Conservation (phyloP, 2,113 vertebrate genomes). For the Progne subis region DNA sequence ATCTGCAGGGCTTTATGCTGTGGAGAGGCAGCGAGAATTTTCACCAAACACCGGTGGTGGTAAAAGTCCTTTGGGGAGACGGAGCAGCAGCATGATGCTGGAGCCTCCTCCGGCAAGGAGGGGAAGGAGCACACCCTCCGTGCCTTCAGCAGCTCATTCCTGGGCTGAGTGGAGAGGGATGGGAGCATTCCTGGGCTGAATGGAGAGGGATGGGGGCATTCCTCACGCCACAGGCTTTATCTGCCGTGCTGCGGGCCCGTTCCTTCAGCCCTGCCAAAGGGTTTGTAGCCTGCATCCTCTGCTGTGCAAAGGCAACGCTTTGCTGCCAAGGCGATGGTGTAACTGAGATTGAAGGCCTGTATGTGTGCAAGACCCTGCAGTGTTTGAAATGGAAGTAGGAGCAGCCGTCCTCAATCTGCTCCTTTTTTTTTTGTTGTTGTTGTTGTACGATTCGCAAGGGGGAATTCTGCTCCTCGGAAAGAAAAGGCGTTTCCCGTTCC, state of each 20-base stretch:
- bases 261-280: slow-evolving; percentile 13
- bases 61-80: not conserved
- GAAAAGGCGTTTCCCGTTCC: accelerated
- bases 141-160: not conserved
- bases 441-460: not conserved
- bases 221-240: not conserved
- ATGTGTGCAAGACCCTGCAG: not conserved
- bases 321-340: slow-evolving; percentile 29
- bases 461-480: not conserved
- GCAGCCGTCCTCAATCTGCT: not conserved
- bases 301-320: not conserved
- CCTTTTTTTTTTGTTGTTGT: not conserved
- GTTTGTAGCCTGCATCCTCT: not conserved
- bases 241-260: not conserved
- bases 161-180: too few relatives aligned
- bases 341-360: not conserved
- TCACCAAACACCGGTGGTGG: accelerated
- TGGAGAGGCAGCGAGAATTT: not conserved
- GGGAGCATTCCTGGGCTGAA: not conserved
- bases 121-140: not conserved
- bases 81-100: not conserved
- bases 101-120: too few relatives aligned
- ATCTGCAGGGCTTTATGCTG: not conserved
- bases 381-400: not conserved
- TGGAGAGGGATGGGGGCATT: not conserved